Conservation (phyloP, 2,888 invertebrate species). For the Spialia ferax region DNA sequence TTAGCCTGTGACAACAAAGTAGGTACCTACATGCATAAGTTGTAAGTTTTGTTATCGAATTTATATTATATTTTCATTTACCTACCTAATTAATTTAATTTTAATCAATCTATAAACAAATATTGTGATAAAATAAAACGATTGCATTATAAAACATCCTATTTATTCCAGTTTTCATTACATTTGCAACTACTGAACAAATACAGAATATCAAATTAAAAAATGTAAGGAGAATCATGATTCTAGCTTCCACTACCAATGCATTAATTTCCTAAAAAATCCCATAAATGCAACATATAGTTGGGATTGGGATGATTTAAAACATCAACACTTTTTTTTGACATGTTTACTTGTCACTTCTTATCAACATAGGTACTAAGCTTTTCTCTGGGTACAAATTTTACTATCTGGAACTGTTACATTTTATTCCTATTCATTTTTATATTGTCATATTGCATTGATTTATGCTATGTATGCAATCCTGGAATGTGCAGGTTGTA, state of each 20-base stretch:
- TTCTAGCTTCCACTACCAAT: conserved; percentile 26
- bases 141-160: conserved; percentile 25
- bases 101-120: neutral
- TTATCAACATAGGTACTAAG: neutral
- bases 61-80: no score
- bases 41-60: no score
- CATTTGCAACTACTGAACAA: conserved; percentile 24
- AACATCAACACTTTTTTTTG: neutral
- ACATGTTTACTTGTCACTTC: neutral
- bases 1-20: no score
- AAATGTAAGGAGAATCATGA: conserved; percentile 17
- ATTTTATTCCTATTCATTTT: no score
- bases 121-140: neutral
- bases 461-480: neutral
- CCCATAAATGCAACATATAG: conserved; percentile 25
- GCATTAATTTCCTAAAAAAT: conserved; percentile 1
- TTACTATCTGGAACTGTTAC: no score
- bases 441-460: no score
- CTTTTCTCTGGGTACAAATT: no score
- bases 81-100: no score
- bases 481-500: neutral
- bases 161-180: conserved; percentile 21
- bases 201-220: conserved; percentile 14
- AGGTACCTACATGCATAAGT: no score
- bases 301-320: neutral